phyloP scores from a whole-genome alignment of 2,888 invertebrate genomes.

The Pollenia griseotomentosa region DNA sequence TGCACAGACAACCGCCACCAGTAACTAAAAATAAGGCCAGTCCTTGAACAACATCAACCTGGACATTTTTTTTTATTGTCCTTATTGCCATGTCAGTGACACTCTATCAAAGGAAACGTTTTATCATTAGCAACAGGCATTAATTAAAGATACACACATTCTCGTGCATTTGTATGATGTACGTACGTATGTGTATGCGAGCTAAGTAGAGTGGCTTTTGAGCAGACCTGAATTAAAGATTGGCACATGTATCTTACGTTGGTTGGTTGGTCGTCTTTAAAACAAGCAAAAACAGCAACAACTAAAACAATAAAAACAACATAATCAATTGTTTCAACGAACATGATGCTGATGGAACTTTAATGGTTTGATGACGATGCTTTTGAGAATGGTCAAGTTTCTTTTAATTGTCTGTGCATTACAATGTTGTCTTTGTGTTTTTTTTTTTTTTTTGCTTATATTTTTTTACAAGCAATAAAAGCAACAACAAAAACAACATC shows the following conservation, averaged over 20 bases:
- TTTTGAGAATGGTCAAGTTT: constrained; percentile 22
- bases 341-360: constrained; percentile 4
- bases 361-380: constrained; percentile 32
- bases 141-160: background rate
- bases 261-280: background rate
- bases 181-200: too few relatives aligned
- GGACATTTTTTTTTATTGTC: background rate
- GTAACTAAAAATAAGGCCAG: too few relatives aligned
- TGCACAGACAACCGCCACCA: background rate
- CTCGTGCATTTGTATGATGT: background rate
- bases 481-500: too few relatives aligned
- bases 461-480: background rate
- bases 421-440: background rate
- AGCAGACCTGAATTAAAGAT: background rate
- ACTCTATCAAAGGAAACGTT: constrained; percentile 15
- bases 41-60: too few relatives aligned
- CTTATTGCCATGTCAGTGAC: background rate
- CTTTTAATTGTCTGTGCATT: constrained; percentile 33
- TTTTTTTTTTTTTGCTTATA: background rate
- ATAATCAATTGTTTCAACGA: too few relatives aligned
- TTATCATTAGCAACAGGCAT: constrained; percentile 59
- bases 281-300: too few relatives aligned
- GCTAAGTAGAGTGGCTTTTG: background rate
- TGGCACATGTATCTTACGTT: constrained; percentile 5
- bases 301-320: too few relatives aligned